These are phyloP conservation scores for Crepidodera aurea DNA, from an alignment of 2,888 invertebrate species.

Conservation along the genomic window DNA sequence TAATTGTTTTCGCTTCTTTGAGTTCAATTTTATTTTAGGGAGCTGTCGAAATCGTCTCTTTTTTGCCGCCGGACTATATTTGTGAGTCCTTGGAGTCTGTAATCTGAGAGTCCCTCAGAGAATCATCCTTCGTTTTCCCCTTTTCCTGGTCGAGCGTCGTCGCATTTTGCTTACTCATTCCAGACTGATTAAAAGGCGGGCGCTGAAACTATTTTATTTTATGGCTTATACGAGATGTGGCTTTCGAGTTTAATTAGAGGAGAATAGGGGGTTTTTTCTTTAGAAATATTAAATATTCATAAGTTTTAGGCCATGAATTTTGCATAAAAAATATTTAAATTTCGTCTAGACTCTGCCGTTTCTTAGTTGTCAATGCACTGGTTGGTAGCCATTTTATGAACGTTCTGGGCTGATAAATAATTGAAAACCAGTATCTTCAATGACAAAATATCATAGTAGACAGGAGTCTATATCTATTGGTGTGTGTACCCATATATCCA, in stretches of 20 bases:
- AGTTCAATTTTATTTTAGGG: too few relatives aligned
- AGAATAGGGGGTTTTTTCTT: slow-evolving; percentile 9
- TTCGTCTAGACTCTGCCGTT: too few relatives aligned
- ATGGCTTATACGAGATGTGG: slow-evolving; percentile 19
- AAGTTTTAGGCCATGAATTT: background rate
- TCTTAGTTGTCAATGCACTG: too few relatives aligned
- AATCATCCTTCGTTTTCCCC: slow-evolving; percentile 43
- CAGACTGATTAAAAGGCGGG: slow-evolving; percentile 36
- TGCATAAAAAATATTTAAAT: background rate
- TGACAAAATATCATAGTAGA: too few relatives aligned
- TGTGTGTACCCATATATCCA: too few relatives aligned
- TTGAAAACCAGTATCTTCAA: too few relatives aligned
- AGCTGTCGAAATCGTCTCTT: too few relatives aligned
- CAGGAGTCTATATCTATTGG: too few relatives aligned
- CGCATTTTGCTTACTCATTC: slow-evolving; percentile 36
- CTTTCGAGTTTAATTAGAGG: slow-evolving; percentile 26
- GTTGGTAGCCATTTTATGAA: too few relatives aligned
- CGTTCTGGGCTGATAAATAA: too few relatives aligned
- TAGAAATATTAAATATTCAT: slow-evolving; percentile 19
- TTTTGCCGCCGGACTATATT: slow-evolving; percentile 32
- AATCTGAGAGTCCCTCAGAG: slow-evolving; percentile 53
- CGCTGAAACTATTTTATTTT: slow-evolving; percentile 37
- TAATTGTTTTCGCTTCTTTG: too few relatives aligned
- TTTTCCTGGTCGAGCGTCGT: slow-evolving; percentile 36
- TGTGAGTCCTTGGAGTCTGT: slow-evolving; percentile 50